Percentiles rank a stretch among this genome's conserved stretches.
Conservation (phyloP, 2,113 vertebrate genomes). For the Ochotona curzoniae region DNA sequence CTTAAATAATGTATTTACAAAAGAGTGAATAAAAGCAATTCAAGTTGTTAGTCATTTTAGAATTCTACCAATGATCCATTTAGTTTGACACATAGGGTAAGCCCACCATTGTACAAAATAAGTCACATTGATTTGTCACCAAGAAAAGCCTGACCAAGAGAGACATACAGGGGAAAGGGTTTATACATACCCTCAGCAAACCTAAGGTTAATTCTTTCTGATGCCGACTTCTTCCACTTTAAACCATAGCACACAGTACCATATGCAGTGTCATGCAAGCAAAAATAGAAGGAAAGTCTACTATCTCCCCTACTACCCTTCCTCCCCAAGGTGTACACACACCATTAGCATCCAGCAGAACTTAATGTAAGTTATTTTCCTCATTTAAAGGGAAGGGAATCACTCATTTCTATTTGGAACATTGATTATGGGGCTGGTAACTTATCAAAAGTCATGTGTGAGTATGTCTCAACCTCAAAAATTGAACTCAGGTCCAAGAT, state of each 20-base stretch:
- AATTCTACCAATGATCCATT: not conserved
- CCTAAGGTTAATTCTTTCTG: not conserved
- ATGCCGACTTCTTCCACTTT: not conserved
- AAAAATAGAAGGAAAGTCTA: not conserved
- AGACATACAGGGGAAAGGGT: not conserved
- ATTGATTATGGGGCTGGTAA: not conserved
- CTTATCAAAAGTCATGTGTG: not conserved
- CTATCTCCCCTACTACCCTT: not conserved
- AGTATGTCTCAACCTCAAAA: not conserved
- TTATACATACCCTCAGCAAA: not conserved
- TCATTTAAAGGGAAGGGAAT: not conserved
- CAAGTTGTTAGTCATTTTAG: slow-evolving; percentile 33
- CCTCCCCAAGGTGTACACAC: not conserved
- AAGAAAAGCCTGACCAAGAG: not conserved
- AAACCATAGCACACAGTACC: not conserved
- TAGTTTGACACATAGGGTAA: slow-evolving; percentile 12
- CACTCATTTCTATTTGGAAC: not conserved
- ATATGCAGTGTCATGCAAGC: not conserved
- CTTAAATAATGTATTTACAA: not conserved
- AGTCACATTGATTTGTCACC: not conserved
- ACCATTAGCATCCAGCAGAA: not conserved
- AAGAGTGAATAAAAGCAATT: not conserved
- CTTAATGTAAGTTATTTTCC: not conserved
- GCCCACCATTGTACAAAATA: not conserved
- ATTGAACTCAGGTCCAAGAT: not conserved